phyloP scores from a whole-genome alignment of 2,888 invertebrate species.

The Caenorhabditis sulstoni region DNA sequence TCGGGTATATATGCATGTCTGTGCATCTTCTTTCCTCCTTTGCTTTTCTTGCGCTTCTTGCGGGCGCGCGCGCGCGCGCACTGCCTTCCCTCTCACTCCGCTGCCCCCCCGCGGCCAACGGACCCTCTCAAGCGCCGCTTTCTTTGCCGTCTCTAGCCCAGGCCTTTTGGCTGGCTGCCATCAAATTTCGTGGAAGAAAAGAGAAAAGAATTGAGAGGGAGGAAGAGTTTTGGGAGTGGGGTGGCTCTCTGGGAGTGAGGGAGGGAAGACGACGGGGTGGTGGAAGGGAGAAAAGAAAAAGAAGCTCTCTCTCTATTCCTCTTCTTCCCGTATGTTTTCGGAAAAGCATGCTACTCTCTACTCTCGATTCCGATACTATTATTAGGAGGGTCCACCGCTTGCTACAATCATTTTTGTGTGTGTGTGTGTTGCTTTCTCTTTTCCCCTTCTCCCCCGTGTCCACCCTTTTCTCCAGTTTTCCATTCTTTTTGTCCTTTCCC shows the following conservation, averaged over 20 bases:
- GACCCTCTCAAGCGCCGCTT: not conserved
- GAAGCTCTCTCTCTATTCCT: slow-evolving; percentile 19
- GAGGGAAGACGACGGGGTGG: slow-evolving; percentile 19
- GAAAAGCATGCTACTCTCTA: slow-evolving; percentile 8
- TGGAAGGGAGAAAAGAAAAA: slow-evolving; percentile 24
- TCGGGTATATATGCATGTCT: slow-evolving; percentile 41
- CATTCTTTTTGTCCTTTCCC: no score
- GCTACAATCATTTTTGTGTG: no score
- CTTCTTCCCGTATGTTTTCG: slow-evolving; percentile 31
- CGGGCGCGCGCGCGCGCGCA: not conserved
- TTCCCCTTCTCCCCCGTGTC: no score
- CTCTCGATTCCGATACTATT: not conserved
- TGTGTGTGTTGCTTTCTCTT: no score
- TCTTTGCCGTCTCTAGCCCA: slow-evolving; percentile 6
- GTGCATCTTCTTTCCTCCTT: slow-evolving; percentile 33
- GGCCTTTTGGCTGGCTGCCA: slow-evolving; percentile 19
- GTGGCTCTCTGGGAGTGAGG: not conserved
- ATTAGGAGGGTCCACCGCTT: not conserved
- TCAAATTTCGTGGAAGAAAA: slow-evolving; percentile 55
- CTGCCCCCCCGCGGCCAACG: not conserved
- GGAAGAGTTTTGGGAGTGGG: slow-evolving; percentile 15
- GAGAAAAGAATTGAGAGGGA: slow-evolving; percentile 35
- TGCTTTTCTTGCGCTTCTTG: slow-evolving; percentile 21
- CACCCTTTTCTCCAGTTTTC: no score
- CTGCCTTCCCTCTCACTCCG: not conserved